Evolutionary conservation across 2,888 invertebrate species (phyloP).

Genomic region (Dicyrtoma fusca): DNA sequence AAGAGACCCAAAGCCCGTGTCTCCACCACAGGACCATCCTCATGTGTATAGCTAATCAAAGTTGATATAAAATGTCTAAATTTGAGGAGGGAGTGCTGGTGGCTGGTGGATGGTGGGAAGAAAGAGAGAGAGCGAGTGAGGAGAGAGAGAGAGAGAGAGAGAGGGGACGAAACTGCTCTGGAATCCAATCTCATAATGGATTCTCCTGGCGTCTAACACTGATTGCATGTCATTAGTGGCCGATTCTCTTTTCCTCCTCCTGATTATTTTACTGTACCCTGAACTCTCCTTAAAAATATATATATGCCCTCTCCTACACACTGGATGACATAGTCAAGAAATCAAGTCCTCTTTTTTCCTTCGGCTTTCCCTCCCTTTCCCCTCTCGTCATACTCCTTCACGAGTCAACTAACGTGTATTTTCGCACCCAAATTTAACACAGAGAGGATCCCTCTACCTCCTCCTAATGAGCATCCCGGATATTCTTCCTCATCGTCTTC

Average conservation of each 20-base stretch:
- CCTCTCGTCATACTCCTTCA: background rate
- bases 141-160: background rate
- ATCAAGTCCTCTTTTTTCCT: constrained; percentile 3
- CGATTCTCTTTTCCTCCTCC: constrained; percentile 55
- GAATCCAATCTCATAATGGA: constrained; percentile 57
- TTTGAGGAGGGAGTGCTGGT: constrained; percentile 30
- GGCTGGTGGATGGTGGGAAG: background rate
- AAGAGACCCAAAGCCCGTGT: background rate
- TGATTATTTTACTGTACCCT: constrained; percentile 57
- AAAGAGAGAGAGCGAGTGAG: background rate
- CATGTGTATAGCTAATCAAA: constrained; percentile 38
- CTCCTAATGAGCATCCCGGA: constrained; percentile 43
- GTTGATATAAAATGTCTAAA: constrained; percentile 39
- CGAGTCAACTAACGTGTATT: constrained; percentile 30
- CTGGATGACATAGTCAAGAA: constrained; percentile 27
- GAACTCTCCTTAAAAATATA: constrained; percentile 44
- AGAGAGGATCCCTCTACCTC: constrained; percentile 26
- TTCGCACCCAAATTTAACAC: constrained; percentile 44
- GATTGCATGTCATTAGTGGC: constrained; percentile 58
- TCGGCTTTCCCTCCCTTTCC: background rate
- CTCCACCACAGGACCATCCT: constrained; percentile 21
- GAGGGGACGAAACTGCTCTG: constrained; percentile 40
- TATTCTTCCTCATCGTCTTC: constrained; percentile 17
- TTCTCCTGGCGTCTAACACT: constrained; percentile 57
- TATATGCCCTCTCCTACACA: constrained; percentile 29